Percentiles rank a stretch among this genome's conserved stretches.
phyloP scores from a whole-genome alignment of 37 sponge, comb jelly and placozoan species.

The Theonella swinhoei region DNA sequence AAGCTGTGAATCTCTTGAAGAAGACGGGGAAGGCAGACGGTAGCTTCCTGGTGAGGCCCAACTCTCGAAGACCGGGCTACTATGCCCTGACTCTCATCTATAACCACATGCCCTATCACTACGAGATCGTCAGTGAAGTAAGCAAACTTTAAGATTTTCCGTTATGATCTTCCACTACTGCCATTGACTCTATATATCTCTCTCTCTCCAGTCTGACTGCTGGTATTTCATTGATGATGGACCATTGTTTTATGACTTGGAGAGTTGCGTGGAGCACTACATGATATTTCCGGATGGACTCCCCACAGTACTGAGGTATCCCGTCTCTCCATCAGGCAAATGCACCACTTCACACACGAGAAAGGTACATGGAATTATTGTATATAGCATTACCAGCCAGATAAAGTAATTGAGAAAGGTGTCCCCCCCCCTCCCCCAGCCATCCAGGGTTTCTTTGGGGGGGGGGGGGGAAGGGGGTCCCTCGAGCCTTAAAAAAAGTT shows the following conservation, averaged over 20 bases:
- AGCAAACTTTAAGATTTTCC: neutral
- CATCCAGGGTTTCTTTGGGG: no score
- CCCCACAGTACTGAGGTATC: constrained; percentile 67
- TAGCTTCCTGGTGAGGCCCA: constrained; percentile 80
- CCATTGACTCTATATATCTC: neutral
- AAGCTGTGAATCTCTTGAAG: constrained; percentile 64
- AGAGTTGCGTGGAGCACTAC: constrained; percentile 75
- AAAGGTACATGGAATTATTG: neutral
- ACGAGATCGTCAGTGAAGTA: constrained; percentile 86
- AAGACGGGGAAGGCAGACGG: constrained; percentile 71
- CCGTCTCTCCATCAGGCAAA: constrained; percentile 53
- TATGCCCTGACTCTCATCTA: constrained; percentile 87
- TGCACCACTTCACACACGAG: neutral
- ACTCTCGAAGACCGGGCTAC: constrained; percentile 67
- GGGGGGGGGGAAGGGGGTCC: neutral
- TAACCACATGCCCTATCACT: constrained; percentile 82
- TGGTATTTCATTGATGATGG: constrained; percentile 86
- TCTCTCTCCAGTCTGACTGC: neutral
- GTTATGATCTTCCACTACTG: neutral
- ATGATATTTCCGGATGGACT: constrained; percentile 91
- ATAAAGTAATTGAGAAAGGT: neutral
- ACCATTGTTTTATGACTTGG: constrained; percentile 67
- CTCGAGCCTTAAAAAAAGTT: no score
- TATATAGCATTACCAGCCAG: neutral
- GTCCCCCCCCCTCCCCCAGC: constrained; percentile 14